Conservation (phyloP, 1,140 invertebrate genomes). For the Helicoverpa armigera region DNA sequence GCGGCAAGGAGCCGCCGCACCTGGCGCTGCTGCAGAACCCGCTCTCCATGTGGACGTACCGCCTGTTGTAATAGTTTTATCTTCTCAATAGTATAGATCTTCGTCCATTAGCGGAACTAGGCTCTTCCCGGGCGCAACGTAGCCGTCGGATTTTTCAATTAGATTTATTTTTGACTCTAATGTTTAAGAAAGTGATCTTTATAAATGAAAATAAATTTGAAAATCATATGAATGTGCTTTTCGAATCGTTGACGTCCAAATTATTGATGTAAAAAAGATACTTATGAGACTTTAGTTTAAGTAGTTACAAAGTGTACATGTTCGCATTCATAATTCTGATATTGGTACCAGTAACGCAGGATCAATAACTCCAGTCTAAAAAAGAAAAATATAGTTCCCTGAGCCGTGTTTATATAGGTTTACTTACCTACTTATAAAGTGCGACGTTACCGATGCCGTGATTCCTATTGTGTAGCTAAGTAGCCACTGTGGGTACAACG, state of each 20-base stretch:
- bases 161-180: conserved; percentile 36
- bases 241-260: conserved; percentile 48
- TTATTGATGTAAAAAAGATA: conserved; percentile 46
- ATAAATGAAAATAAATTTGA: conserved; percentile 27
- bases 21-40: conserved; percentile 72
- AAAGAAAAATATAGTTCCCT: background rate
- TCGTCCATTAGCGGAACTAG: conserved; percentile 48
- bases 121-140: conserved; percentile 23
- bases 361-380: background rate
- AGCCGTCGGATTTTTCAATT: conserved; percentile 44
- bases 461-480: conserved; percentile 4
- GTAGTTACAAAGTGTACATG: conserved; percentile 12
- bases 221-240: conserved; percentile 43
- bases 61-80: conserved; percentile 65
- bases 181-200: conserved; percentile 39
- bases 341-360: background rate
- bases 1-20: conserved; percentile 76
- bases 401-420: background rate
- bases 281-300: conserved; percentile 39
- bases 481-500: conserved; percentile 25
- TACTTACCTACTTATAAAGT: background rate
- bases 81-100: conserved; percentile 34
- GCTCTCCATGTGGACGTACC: conserved; percentile 79
- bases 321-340: conserved; percentile 10
- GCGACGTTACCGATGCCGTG: conserved; percentile 12